Conservation (phyloP, 2,797 vertebrate species). For the Ciconia nigra region DNA sequence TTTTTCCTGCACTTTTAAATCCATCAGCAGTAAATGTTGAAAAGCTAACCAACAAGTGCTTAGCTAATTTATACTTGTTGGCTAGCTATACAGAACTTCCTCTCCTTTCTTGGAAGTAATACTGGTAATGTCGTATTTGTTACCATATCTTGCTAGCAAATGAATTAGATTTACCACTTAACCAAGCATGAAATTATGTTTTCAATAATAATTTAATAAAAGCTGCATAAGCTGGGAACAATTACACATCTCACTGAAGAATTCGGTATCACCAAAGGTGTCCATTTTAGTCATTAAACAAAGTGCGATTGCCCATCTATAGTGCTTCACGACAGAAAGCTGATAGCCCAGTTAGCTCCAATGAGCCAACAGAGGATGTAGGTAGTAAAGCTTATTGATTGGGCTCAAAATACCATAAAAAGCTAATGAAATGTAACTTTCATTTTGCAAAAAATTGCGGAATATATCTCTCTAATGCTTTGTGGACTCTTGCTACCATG, state of each 20-base stretch:
- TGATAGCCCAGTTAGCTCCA: conserved; percentile 10
- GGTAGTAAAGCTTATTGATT: conserved; percentile 20
- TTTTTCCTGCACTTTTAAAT: neutral
- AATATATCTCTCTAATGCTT: neutral
- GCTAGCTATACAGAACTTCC: neutral
- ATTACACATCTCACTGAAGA: conserved; percentile 52
- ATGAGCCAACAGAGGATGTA: conserved; percentile 15
- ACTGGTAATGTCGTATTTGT: conserved; percentile 46
- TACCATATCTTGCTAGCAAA: conserved; percentile 50
- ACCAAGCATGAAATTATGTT: conserved; percentile 73
- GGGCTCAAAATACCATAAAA: conserved; percentile 35
- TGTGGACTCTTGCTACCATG: neutral
- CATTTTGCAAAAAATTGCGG: neutral
- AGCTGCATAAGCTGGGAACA: conserved; percentile 46
- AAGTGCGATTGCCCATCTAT: conserved; percentile 9
- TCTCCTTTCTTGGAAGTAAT: conserved; percentile 6
- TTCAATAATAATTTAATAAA: conserved; percentile 74
- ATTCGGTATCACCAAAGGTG: neutral
- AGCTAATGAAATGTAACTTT: conserved; percentile 35
- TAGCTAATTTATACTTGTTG: neutral
- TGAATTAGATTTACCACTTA: conserved; percentile 72
- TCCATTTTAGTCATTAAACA: conserved; percentile 34
- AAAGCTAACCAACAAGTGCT: neutral
- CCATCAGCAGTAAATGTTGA: neutral
- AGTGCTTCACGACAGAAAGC: neutral